These are phyloP conservation scores for Acanthiza pusilla DNA, from an alignment of 2,797 vertebrate genomes.

Conservation along the genomic window DNA sequence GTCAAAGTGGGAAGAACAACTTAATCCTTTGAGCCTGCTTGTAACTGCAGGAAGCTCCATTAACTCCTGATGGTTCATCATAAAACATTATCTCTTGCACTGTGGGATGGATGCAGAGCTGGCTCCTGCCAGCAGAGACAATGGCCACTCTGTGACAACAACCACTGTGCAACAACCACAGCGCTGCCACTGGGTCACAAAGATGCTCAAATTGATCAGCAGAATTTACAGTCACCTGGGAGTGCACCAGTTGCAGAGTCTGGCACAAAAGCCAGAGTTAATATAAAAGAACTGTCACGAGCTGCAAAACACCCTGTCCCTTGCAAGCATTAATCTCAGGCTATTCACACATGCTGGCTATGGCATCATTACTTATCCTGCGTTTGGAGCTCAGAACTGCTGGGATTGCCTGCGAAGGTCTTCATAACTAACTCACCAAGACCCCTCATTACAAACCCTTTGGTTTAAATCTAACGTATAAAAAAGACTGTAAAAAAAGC, in stretches of 20 bases:
- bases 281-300: neutral
- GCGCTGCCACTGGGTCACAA: neutral
- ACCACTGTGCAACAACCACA: neutral
- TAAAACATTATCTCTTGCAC: neutral
- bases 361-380: neutral
- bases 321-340: neutral
- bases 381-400: neutral
- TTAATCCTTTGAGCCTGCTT: constrained; percentile 5
- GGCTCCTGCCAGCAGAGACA: neutral
- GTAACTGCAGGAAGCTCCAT: neutral
- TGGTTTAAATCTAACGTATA: neutral
- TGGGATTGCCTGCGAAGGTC: neutral
- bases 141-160: neutral
- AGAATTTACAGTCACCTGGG: neutral
- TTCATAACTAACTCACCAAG: neutral
- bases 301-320: neutral
- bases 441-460: neutral
- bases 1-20: constrained; percentile 3
- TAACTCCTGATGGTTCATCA: neutral
- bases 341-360: neutral
- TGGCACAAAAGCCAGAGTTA: neutral
- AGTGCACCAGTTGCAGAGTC: neutral
- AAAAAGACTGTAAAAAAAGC: neutral
- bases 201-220: neutral
- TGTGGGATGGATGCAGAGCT: neutral